phyloP scores from a whole-genome alignment of 2,113 vertebrate genomes.

The Alethe diademata region DNA sequence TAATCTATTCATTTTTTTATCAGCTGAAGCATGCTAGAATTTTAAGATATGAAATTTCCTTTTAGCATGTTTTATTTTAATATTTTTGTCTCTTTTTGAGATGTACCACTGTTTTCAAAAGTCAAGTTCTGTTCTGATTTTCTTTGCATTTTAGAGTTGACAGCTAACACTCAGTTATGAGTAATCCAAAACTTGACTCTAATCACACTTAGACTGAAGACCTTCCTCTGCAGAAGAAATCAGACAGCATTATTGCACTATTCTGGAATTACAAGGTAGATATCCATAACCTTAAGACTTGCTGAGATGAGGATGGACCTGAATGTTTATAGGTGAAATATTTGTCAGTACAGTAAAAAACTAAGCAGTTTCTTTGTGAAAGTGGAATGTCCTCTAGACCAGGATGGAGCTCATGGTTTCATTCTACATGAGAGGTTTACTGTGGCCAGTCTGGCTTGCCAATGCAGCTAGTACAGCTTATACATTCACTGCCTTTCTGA shows the following conservation, averaged over 20 bases:
- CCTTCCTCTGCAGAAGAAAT: neutral
- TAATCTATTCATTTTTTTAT: neutral
- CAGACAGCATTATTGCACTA: neutral
- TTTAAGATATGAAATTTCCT: neutral
- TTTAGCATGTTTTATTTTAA: neutral
- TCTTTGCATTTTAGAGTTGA: neutral
- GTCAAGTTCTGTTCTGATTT: neutral
- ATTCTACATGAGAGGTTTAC: neutral
- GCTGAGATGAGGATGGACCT: neutral
- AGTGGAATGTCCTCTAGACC: neutral
- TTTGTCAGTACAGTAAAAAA: neutral
- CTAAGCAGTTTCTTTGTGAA: neutral
- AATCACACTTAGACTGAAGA: neutral
- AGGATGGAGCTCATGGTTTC: neutral
- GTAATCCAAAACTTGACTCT: neutral
- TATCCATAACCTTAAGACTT: neutral
- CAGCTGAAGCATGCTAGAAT: neutral
- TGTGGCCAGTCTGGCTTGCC: neutral
- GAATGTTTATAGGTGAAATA: neutral
- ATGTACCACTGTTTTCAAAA: neutral
- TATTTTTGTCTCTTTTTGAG: neutral
- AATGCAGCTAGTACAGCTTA: neutral
- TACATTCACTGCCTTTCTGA: neutral
- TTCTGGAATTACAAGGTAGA: neutral
- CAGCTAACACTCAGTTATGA: neutral